Conservation (phyloP, 2,797 vertebrate species). For the Zalophus californianus region DNA sequence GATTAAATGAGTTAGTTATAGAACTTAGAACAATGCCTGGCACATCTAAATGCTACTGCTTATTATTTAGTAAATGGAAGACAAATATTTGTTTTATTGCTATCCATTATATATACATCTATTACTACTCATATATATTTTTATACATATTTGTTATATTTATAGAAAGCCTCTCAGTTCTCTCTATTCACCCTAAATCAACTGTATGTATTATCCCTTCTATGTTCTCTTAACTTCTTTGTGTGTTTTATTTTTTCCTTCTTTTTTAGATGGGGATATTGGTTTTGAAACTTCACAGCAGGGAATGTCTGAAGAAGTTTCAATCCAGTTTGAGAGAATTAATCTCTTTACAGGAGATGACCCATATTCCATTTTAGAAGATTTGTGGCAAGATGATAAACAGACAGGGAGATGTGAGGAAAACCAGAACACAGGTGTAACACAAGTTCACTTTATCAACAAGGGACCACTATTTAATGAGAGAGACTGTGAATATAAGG, state of each 20-base stretch:
- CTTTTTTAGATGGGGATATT: constrained; percentile 47
- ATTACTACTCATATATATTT: not conserved
- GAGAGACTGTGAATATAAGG: not conserved
- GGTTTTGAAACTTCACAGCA: constrained; percentile 50
- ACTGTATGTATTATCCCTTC: not conserved
- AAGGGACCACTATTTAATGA: not conserved
- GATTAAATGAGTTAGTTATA: not conserved
- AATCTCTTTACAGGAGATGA: constrained; percentile 35
- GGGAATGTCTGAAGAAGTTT: constrained; percentile 20
- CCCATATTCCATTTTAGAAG: not conserved
- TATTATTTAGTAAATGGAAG: not conserved
- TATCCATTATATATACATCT: not conserved
- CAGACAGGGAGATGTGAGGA: not conserved
- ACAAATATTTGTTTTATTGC: not conserved
- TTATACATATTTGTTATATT: not conserved
- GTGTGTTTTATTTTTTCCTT: constrained; percentile 32
- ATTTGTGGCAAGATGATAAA: constrained; percentile 25
- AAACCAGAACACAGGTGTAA: not conserved
- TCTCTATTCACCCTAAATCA: not conserved
- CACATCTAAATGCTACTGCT: not conserved
- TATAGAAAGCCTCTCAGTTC: not conserved
- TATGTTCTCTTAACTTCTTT: not conserved
- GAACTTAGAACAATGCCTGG: not conserved
- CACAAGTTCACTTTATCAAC: not conserved
- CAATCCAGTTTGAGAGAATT: constrained; percentile 19